Base-by-base conservation (phyloP, 1,140 invertebrate species). In the Lithobius niger region DNA sequence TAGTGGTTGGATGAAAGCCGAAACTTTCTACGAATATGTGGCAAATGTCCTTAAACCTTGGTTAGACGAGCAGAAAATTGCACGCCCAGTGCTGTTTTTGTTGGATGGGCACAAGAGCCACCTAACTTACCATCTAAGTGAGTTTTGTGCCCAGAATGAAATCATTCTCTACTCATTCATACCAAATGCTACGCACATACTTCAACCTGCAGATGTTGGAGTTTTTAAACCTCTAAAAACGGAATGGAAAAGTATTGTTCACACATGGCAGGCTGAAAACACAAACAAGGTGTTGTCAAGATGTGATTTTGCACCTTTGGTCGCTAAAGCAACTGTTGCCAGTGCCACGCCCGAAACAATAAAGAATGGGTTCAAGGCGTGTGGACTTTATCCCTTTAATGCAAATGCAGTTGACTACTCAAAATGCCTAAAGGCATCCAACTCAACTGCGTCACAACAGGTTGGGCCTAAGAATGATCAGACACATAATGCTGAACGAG, bases 181-280 rank as follows among this genome's bases (percentile, higher is more conserved):
- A 26, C 51, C 56, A 3, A 60, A 60, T 58, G 56, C 51, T 19
- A 60, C 59, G 13, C 42, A 55, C 10, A 48, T 60, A 16, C 27
- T 60, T 1, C 56, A 60, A 45, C 50, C 59, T 10, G n/a, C 26
- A 1, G 56, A 60, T 50, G 56, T 60, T 16, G 16, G n/a, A 25
- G 27, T 58, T 1, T 60, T 60, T 36, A 22, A 42, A 45, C 56
- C 59, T 0, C 1, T 60, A 10, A 60, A 57, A 28, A 22, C 18
- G 16, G 18, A 21, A 18, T 59, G 58, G 58, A 48, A 48, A 42
- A 27, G 24, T 2, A n/a, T 3, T 16, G 42, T 58, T 0, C 25
- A 26, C 3, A 2, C 40, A 42, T 58, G 28, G 27, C 27, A 36
- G 18, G 10, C 2, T 47, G 26, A 24, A 19, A 42, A 36, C 24